A percentile compares a stretch with the other conserved stretches of the same genome.
phyloP scores from a whole-genome alignment of 2,797 vertebrate species.

The Chaenodraco wilsoni region DNA sequence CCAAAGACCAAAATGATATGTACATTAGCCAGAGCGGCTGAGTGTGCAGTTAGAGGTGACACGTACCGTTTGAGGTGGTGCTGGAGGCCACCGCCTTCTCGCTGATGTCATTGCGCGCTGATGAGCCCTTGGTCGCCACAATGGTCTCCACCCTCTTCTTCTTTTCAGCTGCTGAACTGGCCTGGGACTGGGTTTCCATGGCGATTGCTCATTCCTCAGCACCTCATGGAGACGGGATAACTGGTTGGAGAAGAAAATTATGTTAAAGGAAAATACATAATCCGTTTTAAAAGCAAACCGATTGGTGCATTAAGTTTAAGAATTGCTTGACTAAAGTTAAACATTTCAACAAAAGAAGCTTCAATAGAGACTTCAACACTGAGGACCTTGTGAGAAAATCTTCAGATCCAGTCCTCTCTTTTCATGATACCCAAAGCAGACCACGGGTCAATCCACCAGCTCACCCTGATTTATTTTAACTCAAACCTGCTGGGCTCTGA shows the following conservation, averaged over 20 bases:
- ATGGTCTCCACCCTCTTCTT: slow-evolving; percentile 97
- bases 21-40: slow-evolving; percentile 22
- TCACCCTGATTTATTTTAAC: slow-evolving; percentile 68
- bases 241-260: slow-evolving; percentile 70
- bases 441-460: slow-evolving; percentile 66
- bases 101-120: slow-evolving; percentile 92
- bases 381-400: slow-evolving; percentile 58
- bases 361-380: slow-evolving; percentile 38
- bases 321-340: slow-evolving; percentile 23
- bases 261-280: slow-evolving; percentile 24
- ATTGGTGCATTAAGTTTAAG: slow-evolving; percentile 1
- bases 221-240: slow-evolving; percentile 84
- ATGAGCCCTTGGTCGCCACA: slow-evolving; percentile 90
- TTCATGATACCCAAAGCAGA: slow-evolving; percentile 60
- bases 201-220: slow-evolving; percentile 95
- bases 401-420: slow-evolving; percentile 57
- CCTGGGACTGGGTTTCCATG: slow-evolving; percentile 98
- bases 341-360: slow-evolving; percentile 46
- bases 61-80: slow-evolving; percentile 97
- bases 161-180: slow-evolving; percentile 92
- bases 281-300: neutral
- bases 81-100: slow-evolving; percentile 99
- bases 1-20: slow-evolving; percentile 19
- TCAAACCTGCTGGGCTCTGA: slow-evolving; percentile 67
- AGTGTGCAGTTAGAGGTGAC: slow-evolving; percentile 33